Conservation (phyloP, 2,797 vertebrate genomes). For the Darevskia mixta region DNA sequence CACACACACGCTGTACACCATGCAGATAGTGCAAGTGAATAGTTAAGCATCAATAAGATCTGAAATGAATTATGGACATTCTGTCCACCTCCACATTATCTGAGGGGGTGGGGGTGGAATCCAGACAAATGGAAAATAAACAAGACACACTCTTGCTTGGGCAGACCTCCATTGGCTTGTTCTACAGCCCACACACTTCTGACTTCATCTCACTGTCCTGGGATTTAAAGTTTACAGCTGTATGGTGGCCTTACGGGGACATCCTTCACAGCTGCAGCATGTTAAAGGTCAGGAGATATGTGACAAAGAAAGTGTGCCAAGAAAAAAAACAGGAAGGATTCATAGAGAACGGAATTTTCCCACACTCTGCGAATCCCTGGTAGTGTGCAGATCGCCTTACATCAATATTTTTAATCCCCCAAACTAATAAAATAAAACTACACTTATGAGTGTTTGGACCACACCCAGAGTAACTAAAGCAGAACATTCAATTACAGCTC, state of each 20-base stretch:
- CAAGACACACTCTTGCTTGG: neutral
- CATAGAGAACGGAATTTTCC: constrained; percentile 12
- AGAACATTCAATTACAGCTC: constrained; percentile 19
- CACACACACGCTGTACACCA: neutral
- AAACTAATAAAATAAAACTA: constrained; percentile 14
- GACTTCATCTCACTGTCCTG: constrained; percentile 1
- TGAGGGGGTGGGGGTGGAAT: neutral
- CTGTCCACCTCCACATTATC: neutral
- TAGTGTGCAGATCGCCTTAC: neutral
- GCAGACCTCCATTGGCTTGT: neutral
- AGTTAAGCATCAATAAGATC: neutral
- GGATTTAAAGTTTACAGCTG: constrained; percentile 18
- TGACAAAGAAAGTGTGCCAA: neutral
- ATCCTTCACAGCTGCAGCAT: constrained; percentile 22
- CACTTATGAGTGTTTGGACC: constrained; percentile 11
- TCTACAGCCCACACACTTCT: constrained; percentile 8
- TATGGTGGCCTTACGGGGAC: constrained; percentile 19
- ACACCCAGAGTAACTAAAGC: constrained; percentile 5
- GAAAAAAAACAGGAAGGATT: constrained; percentile 22
- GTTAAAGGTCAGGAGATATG: constrained; percentile 20
- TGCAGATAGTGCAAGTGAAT: neutral
- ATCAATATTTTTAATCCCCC: constrained; percentile 14
- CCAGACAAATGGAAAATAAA: neutral
- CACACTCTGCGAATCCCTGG: constrained; percentile 17
- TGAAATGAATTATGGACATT: neutral